Conservation (phyloP, 2,888 invertebrate species). For the Tortricodes alternella region DNA sequence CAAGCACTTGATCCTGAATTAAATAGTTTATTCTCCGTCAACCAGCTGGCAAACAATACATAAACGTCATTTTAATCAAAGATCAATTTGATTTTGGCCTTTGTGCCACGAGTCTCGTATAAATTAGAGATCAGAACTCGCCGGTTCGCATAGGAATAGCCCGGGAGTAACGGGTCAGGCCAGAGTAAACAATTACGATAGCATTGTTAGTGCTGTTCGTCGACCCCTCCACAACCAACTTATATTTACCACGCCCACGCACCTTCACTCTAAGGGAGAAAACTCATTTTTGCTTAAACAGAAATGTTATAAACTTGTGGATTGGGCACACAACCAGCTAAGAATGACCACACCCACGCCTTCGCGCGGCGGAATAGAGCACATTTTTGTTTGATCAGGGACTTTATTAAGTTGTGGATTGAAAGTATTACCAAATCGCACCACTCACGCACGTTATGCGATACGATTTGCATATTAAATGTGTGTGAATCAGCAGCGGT, state of each 20-base stretch:
- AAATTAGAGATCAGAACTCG: conserved; percentile 14
- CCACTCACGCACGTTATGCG: conserved; percentile 35
- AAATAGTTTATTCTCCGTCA: too few species aligned
- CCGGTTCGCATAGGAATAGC: conserved; percentile 16
- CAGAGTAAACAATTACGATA: conserved; percentile 75
- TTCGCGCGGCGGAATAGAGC: not conserved
- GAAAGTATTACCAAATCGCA: conserved; percentile 41
- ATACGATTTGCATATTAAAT: conserved; percentile 46
- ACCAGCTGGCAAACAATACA: too few species aligned
- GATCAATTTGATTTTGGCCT: too few species aligned
- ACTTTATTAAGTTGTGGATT: not conserved
- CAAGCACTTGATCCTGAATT: too few species aligned
- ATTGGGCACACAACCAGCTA: conserved; percentile 8
- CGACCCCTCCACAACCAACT: conserved; percentile 28
- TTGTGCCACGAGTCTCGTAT: not conserved
- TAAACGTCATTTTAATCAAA: too few species aligned
- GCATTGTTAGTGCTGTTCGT: conserved; percentile 53
- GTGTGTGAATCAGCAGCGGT: conserved; percentile 38
- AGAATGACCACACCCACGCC: not conserved
- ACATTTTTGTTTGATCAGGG: not conserved
- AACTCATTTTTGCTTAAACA: not conserved
- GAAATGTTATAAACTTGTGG: not conserved
- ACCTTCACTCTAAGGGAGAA: not conserved
- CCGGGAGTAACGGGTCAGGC: conserved; percentile 57
- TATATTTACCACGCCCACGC: not conserved